Percentiles rank a stretch among this genome's conserved stretches.
Conservation (phyloP, 2,113 vertebrate species). For the Forbesichthys papilliferus region DNA sequence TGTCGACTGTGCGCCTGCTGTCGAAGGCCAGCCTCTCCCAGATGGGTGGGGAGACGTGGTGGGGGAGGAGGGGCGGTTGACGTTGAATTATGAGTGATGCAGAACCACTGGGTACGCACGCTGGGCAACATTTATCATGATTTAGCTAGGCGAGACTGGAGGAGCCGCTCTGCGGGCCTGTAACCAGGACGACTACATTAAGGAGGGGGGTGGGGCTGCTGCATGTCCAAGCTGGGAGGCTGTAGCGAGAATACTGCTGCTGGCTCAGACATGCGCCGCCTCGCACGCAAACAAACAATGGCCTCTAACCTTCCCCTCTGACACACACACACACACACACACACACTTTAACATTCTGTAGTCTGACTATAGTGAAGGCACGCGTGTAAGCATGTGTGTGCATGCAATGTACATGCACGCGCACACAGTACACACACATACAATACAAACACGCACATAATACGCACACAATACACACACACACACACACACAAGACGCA, state of each 20-base stretch:
- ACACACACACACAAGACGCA: neutral
- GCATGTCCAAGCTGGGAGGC: neutral
- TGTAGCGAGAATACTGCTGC: neutral
- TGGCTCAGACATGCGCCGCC: conserved; percentile 9
- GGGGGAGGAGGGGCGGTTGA: conserved; percentile 12
- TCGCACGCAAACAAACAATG: conserved; percentile 47
- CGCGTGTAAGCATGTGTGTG: no score
- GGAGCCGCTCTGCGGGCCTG: conserved; percentile 13
- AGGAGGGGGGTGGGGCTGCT: neutral
- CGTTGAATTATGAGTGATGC: conserved; percentile 64
- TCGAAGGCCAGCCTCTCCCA: conserved; percentile 45
- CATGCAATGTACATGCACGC: neutral
- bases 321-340: neutral
- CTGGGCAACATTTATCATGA: conserved; percentile 50
- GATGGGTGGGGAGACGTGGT: conserved; percentile 35
- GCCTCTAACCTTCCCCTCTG: conserved; percentile 35
- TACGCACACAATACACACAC: neutral
- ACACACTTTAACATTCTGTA: neutral
- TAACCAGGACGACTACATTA: conserved; percentile 4
- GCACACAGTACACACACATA: neutral
- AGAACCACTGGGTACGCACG: conserved; percentile 66
- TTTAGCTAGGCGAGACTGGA: conserved; percentile 33
- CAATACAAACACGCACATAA: no score
- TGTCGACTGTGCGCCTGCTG: conserved; percentile 22
- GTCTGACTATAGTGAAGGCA: no score